Conservation (phyloP, 2,113 vertebrate species). For the Etia nguti region DNA sequence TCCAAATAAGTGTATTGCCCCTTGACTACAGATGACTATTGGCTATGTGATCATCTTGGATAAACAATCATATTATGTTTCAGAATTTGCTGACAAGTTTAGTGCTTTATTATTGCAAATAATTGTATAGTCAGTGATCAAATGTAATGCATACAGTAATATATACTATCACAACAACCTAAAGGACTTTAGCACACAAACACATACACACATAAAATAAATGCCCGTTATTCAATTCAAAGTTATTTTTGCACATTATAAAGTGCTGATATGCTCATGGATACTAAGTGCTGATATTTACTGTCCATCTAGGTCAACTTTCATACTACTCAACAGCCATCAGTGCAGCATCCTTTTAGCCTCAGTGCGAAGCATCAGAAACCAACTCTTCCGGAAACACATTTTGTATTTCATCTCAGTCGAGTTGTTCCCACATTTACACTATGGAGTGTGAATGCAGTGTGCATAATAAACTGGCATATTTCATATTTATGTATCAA, state of each 20-base stretch:
- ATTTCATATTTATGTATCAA: background rate
- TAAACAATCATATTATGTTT: background rate
- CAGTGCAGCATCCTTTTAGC: background rate
- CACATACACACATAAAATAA: background rate
- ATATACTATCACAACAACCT: background rate
- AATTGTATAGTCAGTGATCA: background rate
- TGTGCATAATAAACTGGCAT: background rate
- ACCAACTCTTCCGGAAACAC: background rate
- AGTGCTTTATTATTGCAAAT: background rate
- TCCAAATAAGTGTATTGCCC: background rate
- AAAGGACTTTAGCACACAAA: background rate
- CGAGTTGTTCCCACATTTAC: background rate
- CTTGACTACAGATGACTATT: background rate
- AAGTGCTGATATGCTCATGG: conserved; percentile 2
- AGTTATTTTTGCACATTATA: conserved; percentile 34
- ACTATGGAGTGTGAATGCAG: background rate
- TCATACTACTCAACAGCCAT: conserved; percentile 4
- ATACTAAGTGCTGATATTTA: conserved; percentile 11
- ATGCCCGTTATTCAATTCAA: background rate
- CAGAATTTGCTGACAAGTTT: background rate
- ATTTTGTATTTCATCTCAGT: background rate
- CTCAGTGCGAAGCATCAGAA: background rate
- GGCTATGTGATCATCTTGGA: background rate
- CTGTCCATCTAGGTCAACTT: conserved; percentile 32
- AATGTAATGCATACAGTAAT: background rate